Evolutionary conservation across 92 coral and sea anemone species (phyloP).

Genomic region (Phenganax subtilis): DNA sequence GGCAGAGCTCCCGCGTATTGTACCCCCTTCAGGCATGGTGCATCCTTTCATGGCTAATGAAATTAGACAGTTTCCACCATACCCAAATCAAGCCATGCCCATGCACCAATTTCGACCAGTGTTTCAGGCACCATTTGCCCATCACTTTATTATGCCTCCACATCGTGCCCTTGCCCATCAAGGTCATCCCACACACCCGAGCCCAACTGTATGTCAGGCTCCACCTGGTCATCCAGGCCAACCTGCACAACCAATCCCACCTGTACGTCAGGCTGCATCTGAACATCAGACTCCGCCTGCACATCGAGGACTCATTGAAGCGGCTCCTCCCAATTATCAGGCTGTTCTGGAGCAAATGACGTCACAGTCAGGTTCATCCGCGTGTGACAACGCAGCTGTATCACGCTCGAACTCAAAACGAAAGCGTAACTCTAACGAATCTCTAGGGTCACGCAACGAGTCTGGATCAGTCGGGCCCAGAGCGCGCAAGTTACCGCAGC

Average conservation of each 20-base stretch:
- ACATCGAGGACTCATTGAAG: neutral
- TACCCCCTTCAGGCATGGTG: conserved; percentile 5
- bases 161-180: neutral
- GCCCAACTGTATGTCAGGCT: neutral
- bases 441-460: conserved; percentile 28
- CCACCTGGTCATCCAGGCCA: neutral
- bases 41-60: neutral
- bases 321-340: conserved; percentile 18
- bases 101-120: conserved; percentile 12
- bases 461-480: conserved; percentile 34
- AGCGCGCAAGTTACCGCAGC: conserved; percentile 18
- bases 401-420: conserved; percentile 6
- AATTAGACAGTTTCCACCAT: conserved; percentile 6
- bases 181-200: neutral
- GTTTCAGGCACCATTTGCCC: conserved; percentile 11
- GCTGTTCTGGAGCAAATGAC: neutral
- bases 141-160: neutral
- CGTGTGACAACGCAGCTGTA: neutral
- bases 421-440: conserved; percentile 26
- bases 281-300: neutral
- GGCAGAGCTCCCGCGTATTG: neutral
- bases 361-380: conserved; percentile 17
- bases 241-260: neutral
- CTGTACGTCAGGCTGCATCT: neutral
- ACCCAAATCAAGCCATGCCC: neutral